A percentile compares a stretch with the other conserved stretches of the same genome.
Evolutionary conservation across 2,113 vertebrate genomes (phyloP).

Genomic region (Grus americana): DNA sequence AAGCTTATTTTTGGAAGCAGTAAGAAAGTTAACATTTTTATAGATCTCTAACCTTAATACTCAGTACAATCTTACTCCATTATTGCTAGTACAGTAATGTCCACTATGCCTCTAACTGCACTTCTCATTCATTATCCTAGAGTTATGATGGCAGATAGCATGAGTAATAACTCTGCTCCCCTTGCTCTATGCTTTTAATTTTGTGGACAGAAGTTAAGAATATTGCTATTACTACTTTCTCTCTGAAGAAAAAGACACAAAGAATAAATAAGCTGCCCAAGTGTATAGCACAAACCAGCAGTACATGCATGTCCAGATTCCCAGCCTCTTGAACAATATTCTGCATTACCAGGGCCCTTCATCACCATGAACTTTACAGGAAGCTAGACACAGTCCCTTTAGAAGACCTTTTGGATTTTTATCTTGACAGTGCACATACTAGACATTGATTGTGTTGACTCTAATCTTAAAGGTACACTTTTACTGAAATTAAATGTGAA

Average conservation of each 20-base stretch:
- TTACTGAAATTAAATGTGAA: slow-evolving; percentile 5
- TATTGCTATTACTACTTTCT: neutral
- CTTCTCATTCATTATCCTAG: neutral
- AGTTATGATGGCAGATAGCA: neutral
- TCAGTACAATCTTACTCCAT: neutral
- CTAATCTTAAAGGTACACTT: neutral
- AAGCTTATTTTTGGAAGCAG: neutral
- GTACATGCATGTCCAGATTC: neutral
- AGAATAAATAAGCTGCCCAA: neutral
- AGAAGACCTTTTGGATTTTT: slow-evolving; percentile 19
- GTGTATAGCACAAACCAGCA: neutral
- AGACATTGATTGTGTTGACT: neutral
- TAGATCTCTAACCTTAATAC: neutral
- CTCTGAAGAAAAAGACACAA: neutral
- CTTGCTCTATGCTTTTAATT: neutral
- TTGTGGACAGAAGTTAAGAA: neutral
- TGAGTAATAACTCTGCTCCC: neutral
- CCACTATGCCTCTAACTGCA: neutral
- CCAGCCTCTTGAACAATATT: neutral
- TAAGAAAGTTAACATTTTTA: neutral
- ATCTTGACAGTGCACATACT: neutral
- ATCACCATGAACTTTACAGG: neutral
- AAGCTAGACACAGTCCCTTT: neutral
- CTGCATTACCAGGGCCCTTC: neutral
- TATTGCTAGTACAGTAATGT: neutral